Evolutionary conservation across 2,797 vertebrate genomes (phyloP).

Genomic region (Kryptopterus vitreolus): DNA sequence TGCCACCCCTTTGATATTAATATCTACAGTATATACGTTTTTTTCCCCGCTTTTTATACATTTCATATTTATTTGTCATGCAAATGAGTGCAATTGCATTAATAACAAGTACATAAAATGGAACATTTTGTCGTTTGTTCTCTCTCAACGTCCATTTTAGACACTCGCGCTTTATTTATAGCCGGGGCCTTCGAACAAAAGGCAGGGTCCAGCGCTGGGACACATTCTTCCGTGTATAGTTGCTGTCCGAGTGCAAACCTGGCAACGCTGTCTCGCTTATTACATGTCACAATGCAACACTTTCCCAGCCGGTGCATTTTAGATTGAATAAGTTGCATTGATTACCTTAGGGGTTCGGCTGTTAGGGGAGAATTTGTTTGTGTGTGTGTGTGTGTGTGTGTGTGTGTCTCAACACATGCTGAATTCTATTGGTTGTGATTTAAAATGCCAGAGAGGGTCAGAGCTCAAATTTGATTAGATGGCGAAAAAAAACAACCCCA

Average conservation of each 20-base stretch:
- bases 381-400: neutral
- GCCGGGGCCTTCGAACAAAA: neutral
- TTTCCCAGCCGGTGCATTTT: neutral
- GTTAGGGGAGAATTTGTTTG: neutral
- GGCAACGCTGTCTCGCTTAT: neutral
- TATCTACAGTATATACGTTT: too few species aligned
- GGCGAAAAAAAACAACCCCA: constrained; percentile 6
- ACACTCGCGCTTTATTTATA: neutral
- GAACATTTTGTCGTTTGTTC: neutral
- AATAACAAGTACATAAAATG: neutral
- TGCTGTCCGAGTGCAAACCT: neutral
- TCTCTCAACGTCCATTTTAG: neutral
- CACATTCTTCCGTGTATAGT: neutral
- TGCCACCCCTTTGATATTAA: neutral
- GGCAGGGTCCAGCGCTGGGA: neutral
- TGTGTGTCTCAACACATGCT: neutral
- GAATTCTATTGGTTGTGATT: neutral
- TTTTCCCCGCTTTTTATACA: too few species aligned
- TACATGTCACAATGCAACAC: neutral
- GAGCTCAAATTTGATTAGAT: constrained; percentile 20
- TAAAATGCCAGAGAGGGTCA: neutral
- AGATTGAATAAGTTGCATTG: neutral
- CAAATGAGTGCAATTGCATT: neutral
- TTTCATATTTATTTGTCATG: neutral
- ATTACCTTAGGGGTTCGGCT: neutral